Base-by-base conservation (phyloP, 2,888 invertebrate species). In the Pyrochroa serraticornis region DNA sequence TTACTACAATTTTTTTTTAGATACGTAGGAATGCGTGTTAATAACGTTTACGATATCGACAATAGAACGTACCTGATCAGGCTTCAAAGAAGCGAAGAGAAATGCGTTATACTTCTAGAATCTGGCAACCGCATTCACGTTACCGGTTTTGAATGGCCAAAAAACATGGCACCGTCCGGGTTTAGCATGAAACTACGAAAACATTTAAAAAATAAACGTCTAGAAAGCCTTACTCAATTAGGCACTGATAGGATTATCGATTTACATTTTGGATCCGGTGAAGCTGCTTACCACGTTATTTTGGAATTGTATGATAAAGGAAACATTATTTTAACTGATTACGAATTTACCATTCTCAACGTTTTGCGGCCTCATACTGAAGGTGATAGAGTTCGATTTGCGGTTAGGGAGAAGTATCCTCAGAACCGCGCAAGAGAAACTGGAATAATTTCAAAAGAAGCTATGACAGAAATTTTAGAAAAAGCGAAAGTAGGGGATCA, bases 181-280 rank as follows among this genome's bases (percentile, higher is more conserved):
- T 98, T 98, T 76, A 92, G 95, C 62, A 99, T 99, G 98, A 99
- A 99, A 84, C 83, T 99, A 76, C 83, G 99, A 47, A 99, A 99
- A 80, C 99, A 99, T 80, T 82, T 99, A 37, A 93, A 93, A 75
- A 97, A 97, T 79, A 95, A 97, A 76, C 87, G 99, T 2, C 80
- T 99, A 1, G 97, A 97, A 79, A 85, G 83, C 43, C 81, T 97
- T 0, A 81, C 80, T 1, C 97, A 98, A 80, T 78, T 99, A 0
- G 98, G 98, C 1, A 85, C 90, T 3, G 99, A 99, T 80, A 87
- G 99, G 75, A 91, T 99, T 43, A 86, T 99, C 8, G 93, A 97
- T 79, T 80, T 99, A 44, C 94, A 97, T 79, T 99, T 99, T 81
- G 99, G 99, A 7, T 88, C 87, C 2, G 90, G 91, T 0, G 95